These are phyloP conservation scores for Tromatobia lineatoria DNA, from an alignment of 2,888 invertebrate species.

Conservation along the genomic window DNA sequence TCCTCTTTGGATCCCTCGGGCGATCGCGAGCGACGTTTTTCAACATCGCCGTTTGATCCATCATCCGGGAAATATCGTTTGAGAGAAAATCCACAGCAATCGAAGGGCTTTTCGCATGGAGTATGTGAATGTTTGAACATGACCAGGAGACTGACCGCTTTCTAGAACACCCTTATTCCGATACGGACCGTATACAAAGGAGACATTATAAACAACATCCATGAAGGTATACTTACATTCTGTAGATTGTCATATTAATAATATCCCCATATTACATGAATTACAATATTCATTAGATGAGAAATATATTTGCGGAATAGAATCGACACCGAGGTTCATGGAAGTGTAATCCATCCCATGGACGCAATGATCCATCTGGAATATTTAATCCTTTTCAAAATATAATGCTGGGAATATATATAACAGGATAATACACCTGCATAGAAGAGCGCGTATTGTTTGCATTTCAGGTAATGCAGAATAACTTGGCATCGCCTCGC, in stretches of 20 bases:
- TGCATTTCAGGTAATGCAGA: not conserved
- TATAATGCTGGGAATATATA: constrained; percentile 11
- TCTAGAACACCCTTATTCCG: constrained; percentile 33
- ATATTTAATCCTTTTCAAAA: constrained; percentile 37
- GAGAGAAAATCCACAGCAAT: constrained; percentile 35
- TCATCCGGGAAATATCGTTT: constrained; percentile 33
- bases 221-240: constrained; percentile 34
- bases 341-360: constrained; percentile 50
- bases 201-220: constrained; percentile 20
- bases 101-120: not conserved
- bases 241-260: constrained; percentile 38
- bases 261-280: not conserved
- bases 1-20: not conserved
- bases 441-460: not conserved
- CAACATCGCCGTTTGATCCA: constrained; percentile 4
- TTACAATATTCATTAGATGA: constrained; percentile 21
- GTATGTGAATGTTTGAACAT: constrained; percentile 43
- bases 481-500: not conserved
- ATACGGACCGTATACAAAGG: not conserved
- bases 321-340: constrained; percentile 37
- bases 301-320: constrained; percentile 13
- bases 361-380: constrained; percentile 25
- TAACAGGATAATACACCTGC: not conserved
- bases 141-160: constrained; percentile 48
- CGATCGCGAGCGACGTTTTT: not conserved